Evolutionary conservation across 2,797 vertebrate genomes (phyloP), one percentile per base, ranked within the genome.

Genomic region (Botia almorhae): DNA sequence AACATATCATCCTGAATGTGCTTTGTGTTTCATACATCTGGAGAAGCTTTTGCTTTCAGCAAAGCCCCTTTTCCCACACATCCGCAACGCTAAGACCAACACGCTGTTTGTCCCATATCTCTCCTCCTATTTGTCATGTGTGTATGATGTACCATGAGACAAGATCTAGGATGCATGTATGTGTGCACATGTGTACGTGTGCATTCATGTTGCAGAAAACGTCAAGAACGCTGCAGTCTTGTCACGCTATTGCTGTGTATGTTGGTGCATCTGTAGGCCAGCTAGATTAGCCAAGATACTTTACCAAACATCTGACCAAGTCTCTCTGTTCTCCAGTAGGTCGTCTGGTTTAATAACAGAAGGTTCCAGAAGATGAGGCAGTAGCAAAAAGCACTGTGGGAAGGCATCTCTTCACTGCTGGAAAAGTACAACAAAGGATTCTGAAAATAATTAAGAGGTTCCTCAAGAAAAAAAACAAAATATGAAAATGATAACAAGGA

Each of bases 341-440:
- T 91, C 96, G 95, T 89, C 95, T 97, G 89, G 94, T 96, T 90
- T 99, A 96, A 96, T 88, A 89, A 87, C 90, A 86, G 89, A 89
- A 88, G 90, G 87, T 80, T 86, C 72, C 81, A 90, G 90, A 87
- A 93, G 90, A 92, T 92, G 92, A 91, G 88, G 86, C 75, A 89
- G 88, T 88, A 87, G 81, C 89, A 87, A 88, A 93, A 92, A 90
- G 71, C 77, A 87, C 88, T 91, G 85, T 91, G 86, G 90, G 89
- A 90, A 92, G 79, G 84, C 89, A 89, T 89, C 90, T 89, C 89
- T 80, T 82, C 56, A 69, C 23, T 78, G 76, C 78, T 82, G 76
- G 83, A 88, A 89, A 87, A 80, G 64, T 75, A 85, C 84, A 74
- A 89, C 85, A 81, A 82, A 90, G 85, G 87, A 87, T 87, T 88